Percentiles rank a stretch among this genome's conserved stretches.
Conservation (phyloP, 2,797 vertebrate species). For the Enoplosus armatus region DNA sequence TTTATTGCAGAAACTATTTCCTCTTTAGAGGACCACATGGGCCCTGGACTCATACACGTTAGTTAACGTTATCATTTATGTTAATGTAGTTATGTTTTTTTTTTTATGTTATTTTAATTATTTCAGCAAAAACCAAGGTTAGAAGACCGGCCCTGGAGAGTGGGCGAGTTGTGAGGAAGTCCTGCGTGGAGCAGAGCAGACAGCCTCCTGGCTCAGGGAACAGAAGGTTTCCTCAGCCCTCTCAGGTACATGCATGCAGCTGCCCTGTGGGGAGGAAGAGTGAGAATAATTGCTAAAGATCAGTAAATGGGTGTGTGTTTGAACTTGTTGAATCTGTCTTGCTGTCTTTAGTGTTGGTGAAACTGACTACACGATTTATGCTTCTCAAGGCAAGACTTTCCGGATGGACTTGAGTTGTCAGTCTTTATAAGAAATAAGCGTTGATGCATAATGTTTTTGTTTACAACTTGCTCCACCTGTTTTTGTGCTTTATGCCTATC, state of each 20-base stretch:
- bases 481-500: not conserved
- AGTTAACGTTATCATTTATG: not conserved
- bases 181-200: slow-evolving; percentile 79
- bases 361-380: slow-evolving; percentile 21
- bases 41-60: not conserved
- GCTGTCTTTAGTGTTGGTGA: slow-evolving; percentile 12
- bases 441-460: slow-evolving; percentile 28
- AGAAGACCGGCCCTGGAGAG: slow-evolving; percentile 75
- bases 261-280: slow-evolving; percentile 44
- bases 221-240: slow-evolving; percentile 67
- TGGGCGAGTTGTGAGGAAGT: slow-evolving; percentile 74
- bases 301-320: slow-evolving; percentile 61
- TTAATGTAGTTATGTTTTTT: not conserved
- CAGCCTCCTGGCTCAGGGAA: slow-evolving; percentile 69
- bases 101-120: not conserved
- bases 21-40: not conserved
- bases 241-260: slow-evolving; percentile 63
- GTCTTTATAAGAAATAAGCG: slow-evolving; percentile 14
- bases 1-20: not conserved
- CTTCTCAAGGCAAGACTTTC: slow-evolving; percentile 40
- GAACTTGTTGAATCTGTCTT: slow-evolving; percentile 59
- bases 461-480: slow-evolving; percentile 20
- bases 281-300: slow-evolving; percentile 51
- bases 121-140: slow-evolving; percentile 39
- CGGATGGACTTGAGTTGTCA: slow-evolving; percentile 42